phyloP scores from a whole-genome alignment of 2,113 vertebrate genomes.

The Tupaia chinensis region DNA sequence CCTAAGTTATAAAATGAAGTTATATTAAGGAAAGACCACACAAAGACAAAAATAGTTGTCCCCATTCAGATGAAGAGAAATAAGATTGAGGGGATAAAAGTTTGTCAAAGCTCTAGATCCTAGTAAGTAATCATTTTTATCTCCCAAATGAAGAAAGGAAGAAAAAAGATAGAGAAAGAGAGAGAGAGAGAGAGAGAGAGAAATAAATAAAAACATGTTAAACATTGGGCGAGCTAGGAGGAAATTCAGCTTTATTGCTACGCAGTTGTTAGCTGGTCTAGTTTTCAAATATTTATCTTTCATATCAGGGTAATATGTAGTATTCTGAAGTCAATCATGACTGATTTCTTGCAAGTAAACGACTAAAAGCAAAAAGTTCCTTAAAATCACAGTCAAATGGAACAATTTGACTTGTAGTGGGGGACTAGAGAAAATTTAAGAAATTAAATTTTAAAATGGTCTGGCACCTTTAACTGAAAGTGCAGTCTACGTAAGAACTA shows the following conservation, averaged over 20 bases:
- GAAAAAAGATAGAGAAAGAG: background rate
- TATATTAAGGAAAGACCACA: background rate
- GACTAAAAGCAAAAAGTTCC: background rate
- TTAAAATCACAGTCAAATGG: background rate
- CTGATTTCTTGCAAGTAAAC: constrained; percentile 11
- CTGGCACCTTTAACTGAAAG: background rate
- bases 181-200: too few relatives aligned
- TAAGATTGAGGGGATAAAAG: background rate
- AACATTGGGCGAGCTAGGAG: rapidly evolving
- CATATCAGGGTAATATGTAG: background rate
- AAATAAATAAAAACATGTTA: background rate
- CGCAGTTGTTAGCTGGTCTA: background rate
- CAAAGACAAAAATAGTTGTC: background rate
- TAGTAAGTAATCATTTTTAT: background rate
- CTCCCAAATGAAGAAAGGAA: background rate
- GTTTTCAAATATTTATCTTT: background rate
- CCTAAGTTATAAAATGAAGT: background rate
- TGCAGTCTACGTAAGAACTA: background rate
- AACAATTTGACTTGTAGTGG: background rate
- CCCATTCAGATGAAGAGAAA: background rate
- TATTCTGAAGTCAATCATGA: background rate
- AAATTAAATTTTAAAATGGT: background rate
- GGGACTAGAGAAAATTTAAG: background rate
- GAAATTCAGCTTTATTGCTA: background rate
- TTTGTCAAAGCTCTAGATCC: background rate